Base-by-base conservation (phyloP, 1,140 invertebrate genomes). In the Drosophila ercepeae region DNA sequence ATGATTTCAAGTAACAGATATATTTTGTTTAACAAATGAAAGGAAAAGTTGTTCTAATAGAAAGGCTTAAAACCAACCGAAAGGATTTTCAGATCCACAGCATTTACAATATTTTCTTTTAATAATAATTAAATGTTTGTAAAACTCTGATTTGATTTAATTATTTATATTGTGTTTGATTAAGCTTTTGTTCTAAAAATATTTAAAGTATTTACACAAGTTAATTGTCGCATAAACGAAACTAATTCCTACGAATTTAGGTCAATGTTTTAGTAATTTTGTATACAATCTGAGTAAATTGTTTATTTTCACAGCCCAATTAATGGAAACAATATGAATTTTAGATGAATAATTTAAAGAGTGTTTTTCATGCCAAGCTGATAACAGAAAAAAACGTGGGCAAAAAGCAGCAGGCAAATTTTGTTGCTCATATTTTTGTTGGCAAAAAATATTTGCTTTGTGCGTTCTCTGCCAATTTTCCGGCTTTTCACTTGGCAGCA, bases 381-480 rank as follows among this genome's bases (percentile, higher is more conserved):
- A 32, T 9, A 54, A 59, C 13, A 11, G 19, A 48, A 23, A 44
- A 16, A 23, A 21, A 4, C 21, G 21, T n/a, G 16, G 6, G 0
- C 18, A 46, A 55, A 19, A 13, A 58, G 42, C 14, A 23, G 29
- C 39, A 41, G 25, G 25, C 29, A 25, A 45, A 57, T 52, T 52
- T 51, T n/a, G 29, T 21, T 42, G 58, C 53, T 61, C 55, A 50
- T 16, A 78, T 29, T 41, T 58, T 41, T 8, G 36, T 48, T 32
- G 25, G 48, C 36, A 6, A 39, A 55, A 42, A 36, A 52, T 63
- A 44, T 64, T 25, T 21, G 34, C 14, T 74, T 50, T 64, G 32
- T 51, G 51, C 46, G 32, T 34, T 67, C 46, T 55, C 34, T 21
- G 65, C 59, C 34, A 58, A 75, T 50, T 71, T 71, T 54, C 21